Evolutionary conservation across 2,797 vertebrate genomes (phyloP).

Genomic region (Sebastes matsubarae): DNA sequence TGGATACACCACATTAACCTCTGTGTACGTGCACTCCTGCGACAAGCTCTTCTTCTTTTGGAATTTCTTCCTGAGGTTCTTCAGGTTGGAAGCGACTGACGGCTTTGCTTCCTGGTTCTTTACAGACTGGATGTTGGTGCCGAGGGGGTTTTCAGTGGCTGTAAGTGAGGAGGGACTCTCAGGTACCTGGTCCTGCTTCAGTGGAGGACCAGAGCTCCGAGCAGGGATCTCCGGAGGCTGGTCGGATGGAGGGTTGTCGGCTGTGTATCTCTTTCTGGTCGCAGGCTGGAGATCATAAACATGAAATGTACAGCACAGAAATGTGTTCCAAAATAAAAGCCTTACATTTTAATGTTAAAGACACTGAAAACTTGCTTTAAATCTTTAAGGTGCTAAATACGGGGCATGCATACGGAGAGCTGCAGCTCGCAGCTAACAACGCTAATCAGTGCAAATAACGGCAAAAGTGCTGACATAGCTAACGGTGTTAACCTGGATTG

Average conservation of each 20-base stretch:
- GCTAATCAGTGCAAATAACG: no score
- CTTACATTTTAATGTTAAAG: background rate
- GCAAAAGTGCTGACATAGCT: no score
- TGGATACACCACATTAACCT: slow-evolving; percentile 22
- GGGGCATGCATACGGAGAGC: no score
- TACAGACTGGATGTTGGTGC: background rate
- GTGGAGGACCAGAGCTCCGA: slow-evolving; percentile 2
- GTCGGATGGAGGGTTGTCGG: background rate
- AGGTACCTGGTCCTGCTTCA: slow-evolving; percentile 27
- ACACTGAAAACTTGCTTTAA: background rate
- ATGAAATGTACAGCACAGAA: slow-evolving; percentile 13
- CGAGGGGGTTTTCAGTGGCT: background rate
- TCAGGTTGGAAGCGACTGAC: slow-evolving; percentile 49
- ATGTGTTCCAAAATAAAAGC: background rate
- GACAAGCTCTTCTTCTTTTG: slow-evolving; percentile 50
- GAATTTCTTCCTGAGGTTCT: slow-evolving; percentile 74
- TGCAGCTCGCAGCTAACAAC: no score
- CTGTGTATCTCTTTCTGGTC: slow-evolving; percentile 26
- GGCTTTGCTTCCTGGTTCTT: slow-evolving; percentile 51
- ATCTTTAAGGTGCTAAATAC: background rate
- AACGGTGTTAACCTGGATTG: no score
- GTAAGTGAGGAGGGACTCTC: background rate
- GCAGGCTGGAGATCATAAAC: slow-evolving; percentile 42
- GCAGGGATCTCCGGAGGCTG: slow-evolving; percentile 56
- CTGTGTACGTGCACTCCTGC: slow-evolving; percentile 41